These are phyloP conservation scores for Agrotis ipsilon DNA, from an alignment of 2,888 invertebrate genomes.

Conservation along the genomic window DNA sequence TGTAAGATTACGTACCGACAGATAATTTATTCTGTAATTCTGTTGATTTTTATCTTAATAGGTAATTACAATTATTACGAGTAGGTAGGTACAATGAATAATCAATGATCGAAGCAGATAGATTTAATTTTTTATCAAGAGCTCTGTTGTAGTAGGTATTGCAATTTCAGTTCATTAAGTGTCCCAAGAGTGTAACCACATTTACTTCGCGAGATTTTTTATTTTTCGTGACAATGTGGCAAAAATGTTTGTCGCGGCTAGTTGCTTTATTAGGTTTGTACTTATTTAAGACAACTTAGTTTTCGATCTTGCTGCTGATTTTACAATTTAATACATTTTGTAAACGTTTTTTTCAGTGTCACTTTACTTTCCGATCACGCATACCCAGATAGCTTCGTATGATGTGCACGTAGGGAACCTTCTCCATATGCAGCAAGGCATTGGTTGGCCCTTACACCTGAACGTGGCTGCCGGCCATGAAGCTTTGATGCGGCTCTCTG, in stretches of 20 bases:
- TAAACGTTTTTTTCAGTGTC: slow-evolving; percentile 49
- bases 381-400: slow-evolving; percentile 61
- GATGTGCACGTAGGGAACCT: slow-evolving; percentile 74
- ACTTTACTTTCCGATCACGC: slow-evolving; percentile 52
- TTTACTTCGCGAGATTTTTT: background rate
- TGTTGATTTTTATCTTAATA: slow-evolving; percentile 25
- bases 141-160: background rate
- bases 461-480: slow-evolving; percentile 80
- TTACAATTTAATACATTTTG: background rate
- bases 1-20: background rate
- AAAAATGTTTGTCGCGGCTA: slow-evolving; percentile 11
- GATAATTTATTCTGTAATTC: slow-evolving; percentile 9
- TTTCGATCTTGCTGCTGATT: background rate
- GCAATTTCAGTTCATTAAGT: slow-evolving; percentile 17
- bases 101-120: slow-evolving; percentile 35
- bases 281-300: background rate
- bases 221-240: slow-evolving; percentile 25
- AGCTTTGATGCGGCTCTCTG: slow-evolving; percentile 78
- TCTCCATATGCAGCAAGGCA: slow-evolving; percentile 80
- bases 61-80: slow-evolving; percentile 21
- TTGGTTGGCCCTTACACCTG: slow-evolving; percentile 81
- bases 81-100: background rate
- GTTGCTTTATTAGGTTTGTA: slow-evolving; percentile 38
- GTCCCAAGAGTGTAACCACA: slow-evolving; percentile 13
- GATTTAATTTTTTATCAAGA: slow-evolving; percentile 25